phyloP scores from a whole-genome alignment of 1,140 invertebrate genomes.

The Fopius arisanus region DNA sequence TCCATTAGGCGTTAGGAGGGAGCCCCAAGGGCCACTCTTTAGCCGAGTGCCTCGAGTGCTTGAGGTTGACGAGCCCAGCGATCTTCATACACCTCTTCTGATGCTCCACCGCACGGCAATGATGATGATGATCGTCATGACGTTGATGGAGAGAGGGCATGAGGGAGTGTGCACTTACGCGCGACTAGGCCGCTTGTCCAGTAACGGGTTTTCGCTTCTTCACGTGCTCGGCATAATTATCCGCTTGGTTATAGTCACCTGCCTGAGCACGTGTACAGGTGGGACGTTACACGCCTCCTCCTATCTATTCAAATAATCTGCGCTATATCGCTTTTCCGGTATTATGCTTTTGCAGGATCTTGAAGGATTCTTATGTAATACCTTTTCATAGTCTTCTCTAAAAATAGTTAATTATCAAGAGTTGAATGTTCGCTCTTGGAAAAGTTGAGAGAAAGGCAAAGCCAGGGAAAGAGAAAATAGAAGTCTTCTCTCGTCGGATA shows the following conservation, averaged over 20 bases:
- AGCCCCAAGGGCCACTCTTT: slow-evolving; percentile 28
- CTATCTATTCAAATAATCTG: neutral
- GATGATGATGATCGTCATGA: neutral
- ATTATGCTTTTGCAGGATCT: neutral
- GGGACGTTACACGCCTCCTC: neutral
- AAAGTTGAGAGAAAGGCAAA: neutral
- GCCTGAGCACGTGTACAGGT: slow-evolving; percentile 16
- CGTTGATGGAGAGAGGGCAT: neutral
- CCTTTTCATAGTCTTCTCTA: neutral
- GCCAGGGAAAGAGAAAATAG: neutral
- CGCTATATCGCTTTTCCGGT: neutral
- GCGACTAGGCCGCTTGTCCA: slow-evolving; percentile 22
- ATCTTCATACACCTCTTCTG: neutral
- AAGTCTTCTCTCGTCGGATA: neutral
- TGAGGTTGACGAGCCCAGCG: slow-evolving; percentile 22
- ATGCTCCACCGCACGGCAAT: neutral
- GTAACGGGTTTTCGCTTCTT: slow-evolving; percentile 48
- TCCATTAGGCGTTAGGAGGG: slow-evolving; percentile 29
- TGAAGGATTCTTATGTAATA: neutral
- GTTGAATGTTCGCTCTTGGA: neutral
- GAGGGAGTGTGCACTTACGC: neutral
- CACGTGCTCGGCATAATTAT: slow-evolving; percentile 50
- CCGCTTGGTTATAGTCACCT: slow-evolving; percentile 21
- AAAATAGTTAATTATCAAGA: neutral
- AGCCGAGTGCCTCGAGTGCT: slow-evolving; percentile 20